phyloP scores from a whole-genome alignment of 2,113 vertebrate genomes.

The Pelvicachromis taeniatus region DNA sequence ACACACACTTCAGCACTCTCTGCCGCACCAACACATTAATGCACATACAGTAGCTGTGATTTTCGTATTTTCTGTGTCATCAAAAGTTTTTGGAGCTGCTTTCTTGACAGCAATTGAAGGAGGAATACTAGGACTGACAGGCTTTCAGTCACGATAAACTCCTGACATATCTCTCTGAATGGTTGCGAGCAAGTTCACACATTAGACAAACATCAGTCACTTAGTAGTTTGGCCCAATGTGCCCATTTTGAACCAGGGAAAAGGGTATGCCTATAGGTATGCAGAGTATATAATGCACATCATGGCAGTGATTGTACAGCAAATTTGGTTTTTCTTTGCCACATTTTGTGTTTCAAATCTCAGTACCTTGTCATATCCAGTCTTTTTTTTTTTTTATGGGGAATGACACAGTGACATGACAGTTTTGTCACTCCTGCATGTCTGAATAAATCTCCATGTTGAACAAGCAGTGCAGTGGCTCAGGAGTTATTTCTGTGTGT shows the following conservation, averaged over 20 bases:
- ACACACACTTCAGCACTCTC: constrained; percentile 17
- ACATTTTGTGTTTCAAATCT: background rate
- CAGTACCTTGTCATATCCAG: background rate
- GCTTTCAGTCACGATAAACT: background rate
- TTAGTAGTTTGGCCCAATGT: background rate
- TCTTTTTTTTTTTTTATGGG: background rate
- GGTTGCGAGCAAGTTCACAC: background rate
- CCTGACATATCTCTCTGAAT: background rate
- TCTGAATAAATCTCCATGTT: background rate
- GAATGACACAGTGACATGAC: background rate
- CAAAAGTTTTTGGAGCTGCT: background rate
- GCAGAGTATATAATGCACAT: background rate
- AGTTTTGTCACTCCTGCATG: background rate
- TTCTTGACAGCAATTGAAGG: background rate
- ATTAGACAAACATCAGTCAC: background rate
- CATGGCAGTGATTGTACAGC: background rate
- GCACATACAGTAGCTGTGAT: background rate
- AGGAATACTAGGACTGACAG: background rate
- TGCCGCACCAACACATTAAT: constrained; percentile 3
- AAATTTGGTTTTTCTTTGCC: background rate
- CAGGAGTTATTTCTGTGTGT: background rate
- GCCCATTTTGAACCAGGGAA: background rate
- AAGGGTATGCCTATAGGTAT: background rate
- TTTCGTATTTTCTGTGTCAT: background rate
- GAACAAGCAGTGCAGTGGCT: background rate